A percentile compares a stretch with the other conserved stretches of the same genome.
Evolutionary conservation across 2,888 invertebrate species (phyloP).

Genomic region (Eupithecia subumbrata): DNA sequence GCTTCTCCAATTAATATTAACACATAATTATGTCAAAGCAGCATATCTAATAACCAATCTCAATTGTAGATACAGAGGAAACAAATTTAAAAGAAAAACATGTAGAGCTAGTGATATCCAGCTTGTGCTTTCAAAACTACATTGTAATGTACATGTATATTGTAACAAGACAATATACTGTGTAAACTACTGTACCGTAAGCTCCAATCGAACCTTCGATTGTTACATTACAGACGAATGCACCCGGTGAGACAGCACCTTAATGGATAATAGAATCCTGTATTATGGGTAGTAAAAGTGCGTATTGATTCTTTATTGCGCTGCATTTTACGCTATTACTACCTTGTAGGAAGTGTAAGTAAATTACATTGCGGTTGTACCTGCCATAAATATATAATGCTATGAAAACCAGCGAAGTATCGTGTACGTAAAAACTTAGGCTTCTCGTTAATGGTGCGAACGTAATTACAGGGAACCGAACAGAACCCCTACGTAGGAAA

Average conservation of each 20-base stretch:
- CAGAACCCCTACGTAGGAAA: too few species aligned
- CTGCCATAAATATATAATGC: neutral
- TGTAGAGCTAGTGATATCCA: too few species aligned
- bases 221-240: neutral
- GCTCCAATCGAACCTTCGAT: neutral
- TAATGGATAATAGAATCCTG: neutral
- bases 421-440: neutral
- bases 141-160: too few species aligned
- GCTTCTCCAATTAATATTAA: too few species aligned
- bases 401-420: neutral
- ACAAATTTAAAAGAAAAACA: too few species aligned
- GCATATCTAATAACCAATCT: too few species aligned
- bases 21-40: too few species aligned
- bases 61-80: too few species aligned
- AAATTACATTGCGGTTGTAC: neutral
- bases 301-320: constrained; percentile 2
- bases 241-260: neutral
- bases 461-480: neutral
- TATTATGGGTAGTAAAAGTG: constrained; percentile 7
- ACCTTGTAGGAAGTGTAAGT: neutral
- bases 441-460: neutral
- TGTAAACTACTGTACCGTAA: too few species aligned
- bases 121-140: too few species aligned
- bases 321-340: neutral
- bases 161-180: too few species aligned